Evolutionary conservation across 1,140 invertebrate genomes (phyloP).

Genomic region (Neodiprion fabricii): DNA sequence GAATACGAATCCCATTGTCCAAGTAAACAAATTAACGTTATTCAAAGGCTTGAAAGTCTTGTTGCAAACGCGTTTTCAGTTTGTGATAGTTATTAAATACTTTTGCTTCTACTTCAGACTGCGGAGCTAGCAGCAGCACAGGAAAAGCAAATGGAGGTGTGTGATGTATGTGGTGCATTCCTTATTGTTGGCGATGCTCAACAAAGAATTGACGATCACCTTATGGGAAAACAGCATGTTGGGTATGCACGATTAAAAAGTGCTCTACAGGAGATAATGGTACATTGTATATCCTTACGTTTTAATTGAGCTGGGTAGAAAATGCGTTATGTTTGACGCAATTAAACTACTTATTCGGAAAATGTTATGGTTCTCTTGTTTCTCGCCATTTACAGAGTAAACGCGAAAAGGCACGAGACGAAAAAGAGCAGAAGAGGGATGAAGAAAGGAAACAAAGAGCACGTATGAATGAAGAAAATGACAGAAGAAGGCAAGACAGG

Average conservation of each 20-base stretch:
- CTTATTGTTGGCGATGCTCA: conserved; percentile 98
- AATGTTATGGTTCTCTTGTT: conserved; percentile 10
- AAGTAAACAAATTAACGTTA: conserved; percentile 2
- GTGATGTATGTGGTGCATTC: conserved; percentile 97
- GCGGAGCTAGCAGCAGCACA: conserved; percentile 83
- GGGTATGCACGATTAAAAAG: conserved; percentile 80
- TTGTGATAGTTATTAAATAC: conserved; percentile 16
- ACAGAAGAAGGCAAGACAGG: conserved; percentile 50
- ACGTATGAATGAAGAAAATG: conserved; percentile 59
- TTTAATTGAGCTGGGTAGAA: not conserved
- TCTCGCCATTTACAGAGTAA: conserved; percentile 50
- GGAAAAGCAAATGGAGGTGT: conserved; percentile 99
- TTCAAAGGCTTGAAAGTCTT: not conserved
- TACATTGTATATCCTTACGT: conserved; percentile 29
- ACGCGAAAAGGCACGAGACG: conserved; percentile 71
- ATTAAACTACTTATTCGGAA: not conserved
- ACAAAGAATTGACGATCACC: conserved; percentile 95
- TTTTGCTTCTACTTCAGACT: conserved; percentile 54
- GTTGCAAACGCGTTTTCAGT: not conserved
- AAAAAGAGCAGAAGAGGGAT: conserved; percentile 69
- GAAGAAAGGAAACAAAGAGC: conserved; percentile 66
- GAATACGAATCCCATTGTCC: not conserved
- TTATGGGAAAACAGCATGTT: conserved; percentile 97
- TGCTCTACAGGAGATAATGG: conserved; percentile 70
- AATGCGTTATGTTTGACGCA: not conserved